phyloP scores from a whole-genome alignment of 2,888 invertebrate genomes.

The Drosophila mayaguana region DNA sequence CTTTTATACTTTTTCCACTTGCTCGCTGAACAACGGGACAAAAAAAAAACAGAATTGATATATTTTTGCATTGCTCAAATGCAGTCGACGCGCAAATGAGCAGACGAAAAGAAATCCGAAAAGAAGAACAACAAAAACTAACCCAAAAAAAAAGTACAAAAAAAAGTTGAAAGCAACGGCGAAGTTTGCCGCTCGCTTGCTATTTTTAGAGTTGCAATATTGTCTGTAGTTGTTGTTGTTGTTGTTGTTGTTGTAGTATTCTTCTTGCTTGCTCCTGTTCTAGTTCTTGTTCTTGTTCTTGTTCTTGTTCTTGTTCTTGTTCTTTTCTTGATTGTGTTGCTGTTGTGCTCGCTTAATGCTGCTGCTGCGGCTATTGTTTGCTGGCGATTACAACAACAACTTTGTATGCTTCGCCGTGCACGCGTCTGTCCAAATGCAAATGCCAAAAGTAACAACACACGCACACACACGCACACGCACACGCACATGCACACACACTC shows the following conservation, averaged over 20 bases:
- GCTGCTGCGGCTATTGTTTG: conserved; percentile 23
- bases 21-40: conserved; percentile 41
- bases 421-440: conserved; percentile 22
- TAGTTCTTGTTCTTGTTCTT: conserved; percentile 9
- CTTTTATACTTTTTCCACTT: conserved; percentile 11
- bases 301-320: conserved; percentile 11
- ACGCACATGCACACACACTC: conserved; percentile 16
- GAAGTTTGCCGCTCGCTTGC: conserved; percentile 41
- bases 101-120: conserved; percentile 7
- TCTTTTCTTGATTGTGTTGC: background rate
- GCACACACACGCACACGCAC: conserved; percentile 12
- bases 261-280: conserved; percentile 9
- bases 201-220: conserved; percentile 46
- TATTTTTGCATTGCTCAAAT: conserved; percentile 17
- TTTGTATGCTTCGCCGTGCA: background rate
- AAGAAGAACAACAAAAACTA: background rate
- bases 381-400: conserved; percentile 30
- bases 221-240: conserved; percentile 20
- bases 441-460: conserved; percentile 19
- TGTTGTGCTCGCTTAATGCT: background rate
- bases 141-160: conserved; percentile 18
- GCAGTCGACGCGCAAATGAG: conserved; percentile 3
- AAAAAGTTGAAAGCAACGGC: conserved; percentile 20
- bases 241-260: conserved; percentile 7
- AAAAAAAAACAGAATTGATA: conserved; percentile 26